Evolutionary conservation across 1,140 invertebrate species (phyloP), one percentile per base, ranked within the genome.

Genomic region (Semibalanus balanoides): DNA sequence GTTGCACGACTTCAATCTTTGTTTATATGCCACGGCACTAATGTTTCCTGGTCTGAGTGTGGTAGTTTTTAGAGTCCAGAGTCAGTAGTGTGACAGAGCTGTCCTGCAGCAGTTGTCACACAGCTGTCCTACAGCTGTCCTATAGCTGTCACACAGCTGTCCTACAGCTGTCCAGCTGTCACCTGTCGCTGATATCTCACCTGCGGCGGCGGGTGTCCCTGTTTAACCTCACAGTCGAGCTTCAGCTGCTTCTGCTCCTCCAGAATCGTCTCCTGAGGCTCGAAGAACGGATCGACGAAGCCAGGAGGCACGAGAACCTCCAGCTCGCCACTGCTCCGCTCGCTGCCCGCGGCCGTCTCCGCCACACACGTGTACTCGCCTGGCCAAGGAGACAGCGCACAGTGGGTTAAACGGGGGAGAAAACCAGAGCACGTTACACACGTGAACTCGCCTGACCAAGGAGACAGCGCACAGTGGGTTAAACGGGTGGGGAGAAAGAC

Each of bases 161-260:
- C n/a, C n/a, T n/a, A n/a, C n/a, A n/a, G n/a, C n/a, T n/a, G n/a
- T n/a, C n/a, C n/a, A 40, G 35, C 35, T 17, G 35, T 7, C 35
- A 17, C 5, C 5, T 40, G 35, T 40, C 35, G 35, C 35, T 40
- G 35, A 40, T 40, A 5, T 40, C 74, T 76, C n/a, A 80, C 77
- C 75, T 78, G 78, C 22, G 79, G 77, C 9, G 78, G 69, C 28
- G 79, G 80, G 30, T 79, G 77, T 11, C 79, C 77, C 30, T n/a
- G n/a, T n/a, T 72, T 76, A 7, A 76, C 78, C 17, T 76, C 43
- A 75, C 78, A 79, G 43, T 79, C 75, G 5, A 79, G 75, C 30
- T 72, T n/a, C 27, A 79, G 40, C 22, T 77, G 74, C 28, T 79
- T 40, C 3, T 76, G 77, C 30, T 76, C 35, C 25, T 22, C 43